These are phyloP conservation scores for Erebia palarica DNA, from an alignment of 2,888 invertebrate genomes.

Conservation along the genomic window DNA sequence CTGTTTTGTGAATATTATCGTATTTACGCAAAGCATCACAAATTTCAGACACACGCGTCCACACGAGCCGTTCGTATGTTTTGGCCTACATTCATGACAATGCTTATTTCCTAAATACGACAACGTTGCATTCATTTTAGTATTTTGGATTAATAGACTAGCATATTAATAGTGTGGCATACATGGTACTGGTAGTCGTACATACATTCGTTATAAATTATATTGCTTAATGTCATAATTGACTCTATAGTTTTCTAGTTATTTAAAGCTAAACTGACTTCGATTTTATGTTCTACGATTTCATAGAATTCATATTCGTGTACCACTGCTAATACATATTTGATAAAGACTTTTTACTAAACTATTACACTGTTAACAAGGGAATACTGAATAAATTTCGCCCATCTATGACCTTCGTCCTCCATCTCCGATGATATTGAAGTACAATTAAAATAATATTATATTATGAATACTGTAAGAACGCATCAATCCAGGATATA, in stretches of 20 bases:
- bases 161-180: background rate
- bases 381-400: too few species aligned
- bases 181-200: background rate
- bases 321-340: too few species aligned
- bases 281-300: too few species aligned
- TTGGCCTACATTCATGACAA: conserved; percentile 51
- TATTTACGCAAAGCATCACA: conserved; percentile 42
- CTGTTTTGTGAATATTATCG: conserved; percentile 40
- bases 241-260: background rate
- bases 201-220: background rate
- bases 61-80: conserved; percentile 51
- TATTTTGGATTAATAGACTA: conserved; percentile 22
- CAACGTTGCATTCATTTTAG: conserved; percentile 30
- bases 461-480: too few species aligned
- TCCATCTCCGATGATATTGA: too few species aligned
- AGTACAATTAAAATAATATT: too few species aligned
- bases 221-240: background rate
- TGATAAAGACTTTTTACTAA: too few species aligned
- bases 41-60: conserved; percentile 41
- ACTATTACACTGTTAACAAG: too few species aligned
- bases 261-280: too few species aligned
- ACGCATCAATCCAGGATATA: too few species aligned
- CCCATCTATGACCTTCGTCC: too few species aligned
- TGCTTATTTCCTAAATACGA: conserved; percentile 45
- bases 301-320: too few species aligned